Evolutionary conservation across 1,140 invertebrate species (phyloP).

Genomic region (Drosophila kanapiae): DNA sequence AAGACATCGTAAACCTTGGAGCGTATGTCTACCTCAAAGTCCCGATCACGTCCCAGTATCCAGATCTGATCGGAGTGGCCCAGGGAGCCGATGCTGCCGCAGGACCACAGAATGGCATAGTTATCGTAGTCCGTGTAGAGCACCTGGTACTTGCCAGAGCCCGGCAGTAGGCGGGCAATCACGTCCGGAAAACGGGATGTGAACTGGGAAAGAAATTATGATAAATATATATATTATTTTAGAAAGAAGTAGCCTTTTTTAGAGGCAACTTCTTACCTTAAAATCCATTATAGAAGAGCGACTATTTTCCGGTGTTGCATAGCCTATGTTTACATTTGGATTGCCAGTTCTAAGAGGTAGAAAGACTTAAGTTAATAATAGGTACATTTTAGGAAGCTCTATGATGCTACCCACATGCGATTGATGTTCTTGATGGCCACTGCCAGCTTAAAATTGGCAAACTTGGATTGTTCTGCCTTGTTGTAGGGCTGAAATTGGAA

Average conservation of each 20-base stretch:
- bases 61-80: constrained; percentile 88
- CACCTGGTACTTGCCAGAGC: constrained; percentile 89
- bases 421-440: constrained; percentile 88
- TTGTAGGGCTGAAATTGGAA: constrained; percentile 86
- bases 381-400: too few species aligned
- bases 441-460: constrained; percentile 85
- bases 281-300: constrained; percentile 85
- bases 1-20: constrained; percentile 87
- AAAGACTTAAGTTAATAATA: too few species aligned
- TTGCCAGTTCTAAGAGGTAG: too few species aligned
- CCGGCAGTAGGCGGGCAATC: constrained; percentile 88
- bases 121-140: constrained; percentile 90
- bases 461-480: constrained; percentile 83
- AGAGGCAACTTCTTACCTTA: constrained; percentile 59
- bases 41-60: constrained; percentile 87
- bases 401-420: constrained; percentile 86
- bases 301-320: constrained; percentile 79
- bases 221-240: neutral
- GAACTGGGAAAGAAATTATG: constrained; percentile 84
- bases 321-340: constrained; percentile 77
- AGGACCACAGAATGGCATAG: constrained; percentile 90
- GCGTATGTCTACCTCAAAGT: constrained; percentile 87
- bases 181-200: constrained; percentile 88
- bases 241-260: too few species aligned
- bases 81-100: constrained; percentile 87